These are phyloP conservation scores for Pseudochirops corinnae DNA, from an alignment of 2,797 vertebrate genomes.

Conservation along the genomic window DNA sequence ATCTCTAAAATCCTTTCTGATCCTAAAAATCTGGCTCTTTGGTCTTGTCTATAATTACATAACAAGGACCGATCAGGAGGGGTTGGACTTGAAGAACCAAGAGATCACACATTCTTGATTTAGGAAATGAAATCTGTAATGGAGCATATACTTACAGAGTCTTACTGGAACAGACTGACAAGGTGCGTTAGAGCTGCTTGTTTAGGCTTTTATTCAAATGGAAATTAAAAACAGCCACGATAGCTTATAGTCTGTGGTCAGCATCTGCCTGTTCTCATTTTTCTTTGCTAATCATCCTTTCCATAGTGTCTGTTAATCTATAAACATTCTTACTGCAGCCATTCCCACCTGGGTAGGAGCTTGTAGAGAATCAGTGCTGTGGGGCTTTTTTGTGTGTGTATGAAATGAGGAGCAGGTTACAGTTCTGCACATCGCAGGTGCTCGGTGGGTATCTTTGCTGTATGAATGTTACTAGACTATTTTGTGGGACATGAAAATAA, in stretches of 20 bases:
- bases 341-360: not conserved
- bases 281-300: not conserved
- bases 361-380: no score
- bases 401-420: no score
- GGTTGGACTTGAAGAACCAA: not conserved
- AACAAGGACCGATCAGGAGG: not conserved
- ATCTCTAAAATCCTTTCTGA: not conserved
- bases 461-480: not conserved
- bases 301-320: not conserved
- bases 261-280: not conserved
- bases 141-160: not conserved
- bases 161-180: not conserved
- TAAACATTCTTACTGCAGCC: not conserved
- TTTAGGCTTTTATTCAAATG: not conserved
- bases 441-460: no score
- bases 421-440: no score
- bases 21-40: not conserved
- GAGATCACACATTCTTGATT: not conserved
- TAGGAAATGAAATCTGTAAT: not conserved
- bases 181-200: not conserved
- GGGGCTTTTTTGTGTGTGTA: no score
- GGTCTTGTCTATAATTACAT: no score
- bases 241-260: not conserved
- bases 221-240: no score
- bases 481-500: not conserved